Evolutionary conservation across 2,888 invertebrate genomes (phyloP).

Genomic region (Pasiphila rectangulata): DNA sequence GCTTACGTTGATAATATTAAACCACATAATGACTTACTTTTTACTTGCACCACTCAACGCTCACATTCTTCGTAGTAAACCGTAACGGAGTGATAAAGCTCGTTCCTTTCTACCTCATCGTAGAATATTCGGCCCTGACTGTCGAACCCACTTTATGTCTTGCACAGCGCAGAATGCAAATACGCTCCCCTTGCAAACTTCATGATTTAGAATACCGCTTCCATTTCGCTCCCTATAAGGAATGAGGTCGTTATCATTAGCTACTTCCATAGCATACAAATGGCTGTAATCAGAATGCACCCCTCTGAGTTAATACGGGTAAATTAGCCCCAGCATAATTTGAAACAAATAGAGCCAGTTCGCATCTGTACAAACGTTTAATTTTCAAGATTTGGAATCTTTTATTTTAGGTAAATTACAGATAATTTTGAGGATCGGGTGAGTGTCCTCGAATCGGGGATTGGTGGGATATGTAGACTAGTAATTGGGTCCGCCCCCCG

Average conservation of each 20-base stretch:
- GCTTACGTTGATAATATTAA: too few relatives aligned
- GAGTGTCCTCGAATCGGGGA: slow-evolving; percentile 29
- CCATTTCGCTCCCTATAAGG: slow-evolving; percentile 19
- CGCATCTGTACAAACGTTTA: slow-evolving; percentile 4
- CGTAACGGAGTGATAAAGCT: slow-evolving; percentile 1
- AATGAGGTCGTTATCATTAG: slow-evolving; percentile 29
- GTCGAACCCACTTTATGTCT: slow-evolving; percentile 46
- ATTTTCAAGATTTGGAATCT: slow-evolving; percentile 7
- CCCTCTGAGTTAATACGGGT: slow-evolving; percentile 24
- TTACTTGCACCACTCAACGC: too few relatives aligned
- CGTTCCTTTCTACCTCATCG: slow-evolving; percentile 46
- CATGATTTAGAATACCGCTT: slow-evolving; percentile 30
- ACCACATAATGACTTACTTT: too few relatives aligned
- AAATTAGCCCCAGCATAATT: slow-evolving; percentile 15
- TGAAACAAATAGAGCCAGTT: slow-evolving; percentile 7
- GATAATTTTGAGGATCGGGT: slow-evolving; percentile 13
- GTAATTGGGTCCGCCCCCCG: slow-evolving; percentile 62
- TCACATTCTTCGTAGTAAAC: background rate
- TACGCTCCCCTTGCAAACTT: slow-evolving; percentile 29
- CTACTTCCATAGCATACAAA: slow-evolving; percentile 33
- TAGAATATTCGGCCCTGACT: slow-evolving; percentile 63
- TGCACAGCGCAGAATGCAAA: slow-evolving; percentile 35
- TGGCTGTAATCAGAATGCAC: slow-evolving; percentile 31
- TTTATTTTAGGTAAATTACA: slow-evolving; percentile 7
- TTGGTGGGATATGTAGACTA: slow-evolving; percentile 49